These are phyloP conservation scores for Drosophila carrolli DNA, from an alignment of 1,140 invertebrate species.

Conservation along the genomic window DNA sequence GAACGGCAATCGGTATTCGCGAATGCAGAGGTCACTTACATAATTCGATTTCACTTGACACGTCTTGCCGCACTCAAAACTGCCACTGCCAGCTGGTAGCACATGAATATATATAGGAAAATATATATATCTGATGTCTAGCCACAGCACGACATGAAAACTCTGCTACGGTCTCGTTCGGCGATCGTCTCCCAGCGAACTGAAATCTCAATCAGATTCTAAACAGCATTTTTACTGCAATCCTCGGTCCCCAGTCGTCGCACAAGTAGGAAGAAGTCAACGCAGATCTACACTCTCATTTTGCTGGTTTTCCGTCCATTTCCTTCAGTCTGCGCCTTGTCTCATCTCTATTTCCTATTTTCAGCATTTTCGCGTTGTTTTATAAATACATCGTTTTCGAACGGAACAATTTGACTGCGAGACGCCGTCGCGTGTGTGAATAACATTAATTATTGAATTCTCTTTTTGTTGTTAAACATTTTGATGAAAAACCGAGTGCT, in stretches of 20 bases:
- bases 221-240: conserved; percentile 72
- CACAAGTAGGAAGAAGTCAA: conserved; percentile 67
- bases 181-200: conserved; percentile 82
- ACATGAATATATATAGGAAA: conserved; percentile 60
- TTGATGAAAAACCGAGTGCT: conserved; percentile 11
- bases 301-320: conserved; percentile 28
- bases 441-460: conserved; percentile 31
- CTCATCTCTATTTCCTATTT: conserved; percentile 57
- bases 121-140: conserved; percentile 53
- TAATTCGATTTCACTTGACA: conserved; percentile 69
- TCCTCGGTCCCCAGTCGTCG: conserved; percentile 40
- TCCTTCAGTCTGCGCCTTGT: conserved; percentile 13
- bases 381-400: conserved; percentile 59
- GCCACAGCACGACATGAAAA: conserved; percentile 64
- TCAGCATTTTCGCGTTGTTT: conserved; percentile 55
- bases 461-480: conserved; percentile 64
- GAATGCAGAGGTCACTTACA: conserved; percentile 64
- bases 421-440: conserved; percentile 42
- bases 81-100: conserved; percentile 70
- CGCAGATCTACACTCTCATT: conserved; percentile 55
- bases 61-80: conserved; percentile 71
- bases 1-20: neutral
- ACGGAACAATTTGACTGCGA: conserved; percentile 30
- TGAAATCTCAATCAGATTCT: conserved; percentile 63
- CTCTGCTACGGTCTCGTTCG: conserved; percentile 78